These are phyloP conservation scores for Drosophila bipectinata DNA, from an alignment of 1,140 invertebrate genomes.

Conservation along the genomic window DNA sequence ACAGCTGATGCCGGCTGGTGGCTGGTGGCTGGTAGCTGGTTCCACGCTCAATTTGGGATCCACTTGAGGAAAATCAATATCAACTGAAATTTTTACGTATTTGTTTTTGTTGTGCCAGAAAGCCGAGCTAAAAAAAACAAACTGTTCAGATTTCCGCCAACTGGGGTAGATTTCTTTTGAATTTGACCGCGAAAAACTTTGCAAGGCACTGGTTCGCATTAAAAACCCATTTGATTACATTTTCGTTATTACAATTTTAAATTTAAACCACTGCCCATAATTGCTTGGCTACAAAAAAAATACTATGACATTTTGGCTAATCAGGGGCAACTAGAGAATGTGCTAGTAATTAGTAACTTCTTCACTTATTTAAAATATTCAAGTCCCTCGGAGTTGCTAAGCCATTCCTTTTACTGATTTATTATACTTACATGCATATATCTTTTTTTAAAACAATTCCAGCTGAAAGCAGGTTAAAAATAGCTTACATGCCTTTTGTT, in stretches of 20 bases:
- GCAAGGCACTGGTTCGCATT: neutral
- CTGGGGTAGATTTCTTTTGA: neutral
- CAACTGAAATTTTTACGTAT: slow-evolving; percentile 43
- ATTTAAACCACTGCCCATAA: no score
- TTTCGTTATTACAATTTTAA: no score
- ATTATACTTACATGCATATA: no score
- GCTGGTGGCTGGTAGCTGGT: slow-evolving; percentile 14
- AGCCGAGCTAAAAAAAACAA: slow-evolving; percentile 20
- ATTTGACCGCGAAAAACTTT: neutral
- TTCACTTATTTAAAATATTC: no score
- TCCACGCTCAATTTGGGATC: slow-evolving; percentile 44
- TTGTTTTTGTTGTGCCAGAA: slow-evolving; percentile 20
- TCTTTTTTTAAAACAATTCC: slow-evolving; percentile 12
- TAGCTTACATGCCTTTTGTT: slow-evolving; percentile 12
- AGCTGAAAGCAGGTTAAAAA: slow-evolving; percentile 38
- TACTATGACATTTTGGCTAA: no score
- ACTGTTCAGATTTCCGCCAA: slow-evolving; percentile 9
- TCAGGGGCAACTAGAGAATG: no score
- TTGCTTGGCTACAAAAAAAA: no score
- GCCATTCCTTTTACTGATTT: no score
- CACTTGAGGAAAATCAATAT: slow-evolving; percentile 51
- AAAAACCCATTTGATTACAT: neutral
- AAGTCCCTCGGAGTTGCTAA: no score
- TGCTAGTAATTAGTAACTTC: no score
- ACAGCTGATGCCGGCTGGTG: slow-evolving; percentile 46